These are phyloP conservation scores for Leptodactylus fallax DNA, from an alignment of 2,797 vertebrate species.

Conservation along the genomic window DNA sequence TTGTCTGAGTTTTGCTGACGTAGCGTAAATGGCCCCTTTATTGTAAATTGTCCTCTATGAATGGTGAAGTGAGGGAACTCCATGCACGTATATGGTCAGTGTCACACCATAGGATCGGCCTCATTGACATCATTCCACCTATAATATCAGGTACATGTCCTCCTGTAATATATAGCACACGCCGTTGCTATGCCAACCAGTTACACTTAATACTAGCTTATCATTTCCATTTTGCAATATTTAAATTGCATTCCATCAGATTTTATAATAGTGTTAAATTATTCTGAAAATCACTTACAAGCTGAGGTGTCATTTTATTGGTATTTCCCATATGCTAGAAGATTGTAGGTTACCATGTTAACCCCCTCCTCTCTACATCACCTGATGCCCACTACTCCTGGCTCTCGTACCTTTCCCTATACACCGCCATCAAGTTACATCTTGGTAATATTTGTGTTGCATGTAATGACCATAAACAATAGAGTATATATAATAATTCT, in stretches of 20 bases:
- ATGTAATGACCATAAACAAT: too few relatives aligned
- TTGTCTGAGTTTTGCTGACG: too few relatives aligned
- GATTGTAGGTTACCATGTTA: background rate
- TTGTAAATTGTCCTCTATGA: background rate
- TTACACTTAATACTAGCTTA: slow-evolving; percentile 12
- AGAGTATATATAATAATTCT: too few relatives aligned
- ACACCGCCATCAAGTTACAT: too few relatives aligned
- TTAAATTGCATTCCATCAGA: background rate
- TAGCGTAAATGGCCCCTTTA: background rate
- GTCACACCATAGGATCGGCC: background rate
- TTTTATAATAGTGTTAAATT: background rate
- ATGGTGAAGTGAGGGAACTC: background rate
- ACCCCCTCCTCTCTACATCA: background rate
- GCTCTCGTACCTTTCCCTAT: too few relatives aligned
- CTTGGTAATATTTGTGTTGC: too few relatives aligned
- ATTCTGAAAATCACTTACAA: slow-evolving; percentile 1
- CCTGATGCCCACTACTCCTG: background rate
- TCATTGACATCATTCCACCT: background rate
- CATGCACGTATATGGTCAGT: background rate
- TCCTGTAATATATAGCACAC: slow-evolving; percentile 27
- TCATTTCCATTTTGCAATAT: background rate
- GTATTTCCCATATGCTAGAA: background rate
- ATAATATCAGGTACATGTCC: background rate
- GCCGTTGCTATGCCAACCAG: slow-evolving; percentile 44
- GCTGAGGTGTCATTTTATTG: background rate